These are phyloP conservation scores for Palaemon carinicauda DNA, from an alignment of 1,140 invertebrate species.

Conservation along the genomic window DNA sequence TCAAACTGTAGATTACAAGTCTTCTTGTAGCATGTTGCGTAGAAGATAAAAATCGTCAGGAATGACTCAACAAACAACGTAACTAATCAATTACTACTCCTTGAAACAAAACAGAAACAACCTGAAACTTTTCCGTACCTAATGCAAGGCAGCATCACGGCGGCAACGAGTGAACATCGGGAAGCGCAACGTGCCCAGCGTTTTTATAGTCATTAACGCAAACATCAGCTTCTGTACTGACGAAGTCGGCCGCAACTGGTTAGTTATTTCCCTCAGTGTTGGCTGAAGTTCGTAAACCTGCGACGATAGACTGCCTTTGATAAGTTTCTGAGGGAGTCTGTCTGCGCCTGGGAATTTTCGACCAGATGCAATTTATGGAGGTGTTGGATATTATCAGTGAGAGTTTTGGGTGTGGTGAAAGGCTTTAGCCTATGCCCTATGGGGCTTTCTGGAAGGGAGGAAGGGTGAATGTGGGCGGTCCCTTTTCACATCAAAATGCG, in stretches of 20 bases:
- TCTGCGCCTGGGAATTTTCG: conserved; percentile 17
- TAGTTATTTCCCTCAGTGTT: conserved; percentile 28
- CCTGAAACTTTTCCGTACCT: background rate
- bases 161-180: conserved; percentile 29
- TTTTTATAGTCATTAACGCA: conserved; percentile 45
- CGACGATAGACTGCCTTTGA: conserved; percentile 26
- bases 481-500: too few species aligned
- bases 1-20: too few species aligned
- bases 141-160: background rate
- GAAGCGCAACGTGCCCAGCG: conserved; percentile 33
- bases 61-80: too few species aligned
- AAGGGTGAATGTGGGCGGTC: too few species aligned
- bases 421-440: too few species aligned
- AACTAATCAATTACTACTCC: background rate
- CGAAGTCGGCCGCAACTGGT: conserved; percentile 5
- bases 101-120: background rate
- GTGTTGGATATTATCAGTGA: background rate
- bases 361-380: conserved; percentile 18
- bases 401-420: too few species aligned
- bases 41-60: too few species aligned
- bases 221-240: conserved; percentile 48
- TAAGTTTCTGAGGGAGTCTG: conserved; percentile 18
- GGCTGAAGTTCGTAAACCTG: background rate
- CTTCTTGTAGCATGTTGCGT: too few species aligned
- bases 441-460: too few species aligned